phyloP scores from a whole-genome alignment of 1,140 invertebrate species.

The Danaus melanippus region DNA sequence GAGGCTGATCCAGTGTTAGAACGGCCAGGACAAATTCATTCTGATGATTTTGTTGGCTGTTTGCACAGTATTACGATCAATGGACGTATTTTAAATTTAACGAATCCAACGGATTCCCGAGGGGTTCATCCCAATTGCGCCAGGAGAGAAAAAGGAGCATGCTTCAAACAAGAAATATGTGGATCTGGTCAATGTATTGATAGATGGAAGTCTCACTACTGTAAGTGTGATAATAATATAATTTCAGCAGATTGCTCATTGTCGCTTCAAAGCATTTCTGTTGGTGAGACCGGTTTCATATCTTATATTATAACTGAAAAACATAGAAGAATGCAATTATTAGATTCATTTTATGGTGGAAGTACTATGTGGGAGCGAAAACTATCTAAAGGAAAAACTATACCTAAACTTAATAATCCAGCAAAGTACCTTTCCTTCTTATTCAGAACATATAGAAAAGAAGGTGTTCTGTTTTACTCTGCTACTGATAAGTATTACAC shows the following conservation, averaged over 20 bases:
- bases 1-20: slow-evolving; percentile 88
- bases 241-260: slow-evolving; percentile 84
- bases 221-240: slow-evolving; percentile 78
- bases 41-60: slow-evolving; percentile 94
- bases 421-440: slow-evolving; percentile 84
- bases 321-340: slow-evolving; percentile 86
- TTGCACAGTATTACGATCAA: slow-evolving; percentile 92
- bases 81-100: slow-evolving; percentile 84
- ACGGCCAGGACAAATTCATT: slow-evolving; percentile 88
- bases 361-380: slow-evolving; percentile 78
- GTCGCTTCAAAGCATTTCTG: slow-evolving; percentile 84
- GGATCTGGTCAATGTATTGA: slow-evolving; percentile 84
- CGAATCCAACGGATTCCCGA: slow-evolving; percentile 79
- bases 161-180: slow-evolving; percentile 76
- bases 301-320: slow-evolving; percentile 88
- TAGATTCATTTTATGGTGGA: slow-evolving; percentile 83
- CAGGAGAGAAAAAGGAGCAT: slow-evolving; percentile 76
- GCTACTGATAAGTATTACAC: slow-evolving; percentile 92
- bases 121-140: slow-evolving; percentile 84
- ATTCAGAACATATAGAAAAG: slow-evolving; percentile 83
- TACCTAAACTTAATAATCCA: slow-evolving; percentile 50
- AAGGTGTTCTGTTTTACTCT: slow-evolving; percentile 86
- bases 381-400: slow-evolving; percentile 52
- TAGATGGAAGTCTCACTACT: slow-evolving; percentile 83
- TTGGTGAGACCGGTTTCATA: slow-evolving; percentile 83